Conservation (phyloP, 2,113 vertebrate species). For the Pycnonotus jocosus region DNA sequence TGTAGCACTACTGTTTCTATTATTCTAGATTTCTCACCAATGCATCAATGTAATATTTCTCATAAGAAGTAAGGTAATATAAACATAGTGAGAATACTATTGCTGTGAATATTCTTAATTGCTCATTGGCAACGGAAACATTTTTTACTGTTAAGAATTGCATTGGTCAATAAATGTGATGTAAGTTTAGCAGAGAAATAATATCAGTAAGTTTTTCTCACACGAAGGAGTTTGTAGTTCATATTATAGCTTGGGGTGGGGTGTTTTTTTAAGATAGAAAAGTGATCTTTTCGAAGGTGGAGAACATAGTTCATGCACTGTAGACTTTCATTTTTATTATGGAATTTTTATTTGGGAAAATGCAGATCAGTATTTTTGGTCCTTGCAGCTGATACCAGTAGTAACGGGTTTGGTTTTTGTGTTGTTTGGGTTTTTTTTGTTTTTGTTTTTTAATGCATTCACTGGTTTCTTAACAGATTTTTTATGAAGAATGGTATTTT, state of each 20-base stretch:
- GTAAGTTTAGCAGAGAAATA: not conserved
- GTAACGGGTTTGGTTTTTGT: no score
- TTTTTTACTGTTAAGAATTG: not conserved
- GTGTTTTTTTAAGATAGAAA: not conserved
- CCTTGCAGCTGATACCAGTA: not conserved
- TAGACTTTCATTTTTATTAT: not conserved
- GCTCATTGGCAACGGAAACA: not conserved
- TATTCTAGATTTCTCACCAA: not conserved
- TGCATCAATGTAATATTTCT: not conserved
- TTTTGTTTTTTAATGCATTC: not conserved
- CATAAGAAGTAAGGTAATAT: not conserved
- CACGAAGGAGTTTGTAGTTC: not conserved
- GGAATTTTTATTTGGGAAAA: not conserved
- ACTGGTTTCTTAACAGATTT: not conserved
- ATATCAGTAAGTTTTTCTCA: not conserved
- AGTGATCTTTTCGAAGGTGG: not conserved
- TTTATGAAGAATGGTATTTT: not conserved
- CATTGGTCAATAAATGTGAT: not conserved
- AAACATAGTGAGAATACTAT: not conserved
- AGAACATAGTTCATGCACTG: not conserved
- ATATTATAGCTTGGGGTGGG: not conserved
- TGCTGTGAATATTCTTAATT: not conserved
- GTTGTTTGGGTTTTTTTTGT: no score
- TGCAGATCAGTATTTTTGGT: not conserved
- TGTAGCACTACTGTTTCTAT: not conserved